Evolutionary conservation across 2,113 vertebrate species (phyloP), one percentile per base, ranked within the genome.

Genomic region (Heterocephalus glaber): DNA sequence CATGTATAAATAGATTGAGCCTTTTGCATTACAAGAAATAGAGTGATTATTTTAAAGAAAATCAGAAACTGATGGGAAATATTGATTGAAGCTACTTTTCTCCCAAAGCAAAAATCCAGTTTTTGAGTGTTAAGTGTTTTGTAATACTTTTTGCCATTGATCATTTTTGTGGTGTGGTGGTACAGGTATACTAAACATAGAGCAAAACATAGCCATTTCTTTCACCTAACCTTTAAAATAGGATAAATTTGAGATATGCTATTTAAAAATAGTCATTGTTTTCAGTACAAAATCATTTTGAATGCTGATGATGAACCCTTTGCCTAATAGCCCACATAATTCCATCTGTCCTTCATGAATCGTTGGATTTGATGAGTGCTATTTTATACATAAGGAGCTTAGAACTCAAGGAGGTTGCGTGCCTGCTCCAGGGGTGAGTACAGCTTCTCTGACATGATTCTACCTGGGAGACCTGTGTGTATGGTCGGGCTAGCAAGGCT

Each of bases 401-500:
- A 16, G 41, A 89, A 3, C 35, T 68, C 68, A 44, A 6, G 44
- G 86, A 38, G 58, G 11, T 28, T 20, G 19, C 2, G 0, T 13
- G 7, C 16, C n/a, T n/a, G 63, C 47, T 4, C 49, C 35, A 22
- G 4, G 24, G 68, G 47, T 24, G 19, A 54, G 56, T 3, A 16
- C 3, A 0, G 7, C 9, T 90, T 26, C 60, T 19, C 5, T 41
- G 22, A 85, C 9, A 1, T 3, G 8, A 14, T 16, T 85, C 26
- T 19, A 28, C 41, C n/a, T 41, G 30, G 65, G 30, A 7, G 60
- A 8, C 30, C 0, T 3, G 16, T 7, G 3, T 6, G 12, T 10
- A 1, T 33, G 33, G 4, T 16, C 38, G 1, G 49, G 8, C 72
- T 13, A 33, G 7, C 2, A 1, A 6, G 10, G 17, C 49, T 13